phyloP scores from a whole-genome alignment of 1,140 invertebrate species.

The Drosophila sp. region DNA sequence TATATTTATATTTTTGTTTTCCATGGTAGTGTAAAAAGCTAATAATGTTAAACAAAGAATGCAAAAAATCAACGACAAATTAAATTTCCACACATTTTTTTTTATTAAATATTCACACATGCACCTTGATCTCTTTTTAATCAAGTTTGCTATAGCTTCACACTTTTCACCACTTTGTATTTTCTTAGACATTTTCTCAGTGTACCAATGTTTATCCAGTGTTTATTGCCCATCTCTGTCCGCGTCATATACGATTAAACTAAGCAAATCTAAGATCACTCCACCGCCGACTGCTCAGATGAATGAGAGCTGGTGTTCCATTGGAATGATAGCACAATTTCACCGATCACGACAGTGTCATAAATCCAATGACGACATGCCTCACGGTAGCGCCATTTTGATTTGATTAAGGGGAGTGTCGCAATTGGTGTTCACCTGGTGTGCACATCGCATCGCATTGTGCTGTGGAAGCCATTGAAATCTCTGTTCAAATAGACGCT shows the following conservation, averaged over 20 bases:
- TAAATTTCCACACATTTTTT: too few relatives aligned
- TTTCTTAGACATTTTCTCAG: neutral
- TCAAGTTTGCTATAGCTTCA: too few relatives aligned
- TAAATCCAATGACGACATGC: conserved; percentile 50
- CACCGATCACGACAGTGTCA: conserved; percentile 26
- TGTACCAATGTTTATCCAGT: conserved; percentile 13
- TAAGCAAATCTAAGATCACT: conserved; percentile 56
- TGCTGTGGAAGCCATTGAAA: neutral
- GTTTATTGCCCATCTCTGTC: conserved; percentile 5
- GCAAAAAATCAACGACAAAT: too few relatives aligned
- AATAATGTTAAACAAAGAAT: too few relatives aligned
- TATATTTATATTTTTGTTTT: too few relatives aligned
- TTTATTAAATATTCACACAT: too few relatives aligned
- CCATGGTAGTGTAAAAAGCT: too few relatives aligned
- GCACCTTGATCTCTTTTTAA: too few relatives aligned
- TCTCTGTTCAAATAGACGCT: conserved; percentile 25
- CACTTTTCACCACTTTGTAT: too few relatives aligned
- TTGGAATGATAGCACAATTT: conserved; percentile 1
- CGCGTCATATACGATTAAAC: conserved; percentile 4
- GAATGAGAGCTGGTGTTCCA: conserved; percentile 14
- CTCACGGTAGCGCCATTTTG: conserved; percentile 8
- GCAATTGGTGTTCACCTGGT: conserved; percentile 25
- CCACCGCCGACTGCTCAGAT: conserved; percentile 57
- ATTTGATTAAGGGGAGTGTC: conserved; percentile 30
- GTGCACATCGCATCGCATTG: conserved; percentile 1